Evolutionary conservation across 2,113 vertebrate species (phyloP).

Genomic region (Buteo buteo): DNA sequence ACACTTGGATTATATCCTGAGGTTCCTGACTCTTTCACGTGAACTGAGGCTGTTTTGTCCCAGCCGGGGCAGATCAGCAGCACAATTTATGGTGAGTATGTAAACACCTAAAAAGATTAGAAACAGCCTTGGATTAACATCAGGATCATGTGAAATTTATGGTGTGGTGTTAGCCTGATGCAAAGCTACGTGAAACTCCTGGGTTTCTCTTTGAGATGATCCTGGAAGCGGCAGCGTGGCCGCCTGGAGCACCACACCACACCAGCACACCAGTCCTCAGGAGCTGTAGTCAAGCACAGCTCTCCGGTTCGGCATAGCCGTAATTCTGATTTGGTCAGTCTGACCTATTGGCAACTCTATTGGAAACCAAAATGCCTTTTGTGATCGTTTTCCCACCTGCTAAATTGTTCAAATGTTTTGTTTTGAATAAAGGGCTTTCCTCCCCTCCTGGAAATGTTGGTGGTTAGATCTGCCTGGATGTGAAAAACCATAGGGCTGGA

Average conservation of each 20-base stretch:
- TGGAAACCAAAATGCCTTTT: not conserved
- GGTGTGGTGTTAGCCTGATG: not conserved
- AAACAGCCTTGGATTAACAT: not conserved
- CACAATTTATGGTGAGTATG: not conserved
- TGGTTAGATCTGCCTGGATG: not conserved
- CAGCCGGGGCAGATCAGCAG: not conserved
- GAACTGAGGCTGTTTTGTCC: not conserved
- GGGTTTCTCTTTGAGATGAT: not conserved
- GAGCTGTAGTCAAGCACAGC: not conserved
- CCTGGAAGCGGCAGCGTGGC: not conserved
- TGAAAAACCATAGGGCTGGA: not conserved
- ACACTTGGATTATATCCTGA: not conserved
- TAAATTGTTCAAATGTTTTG: not conserved
- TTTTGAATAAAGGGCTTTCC: not conserved
- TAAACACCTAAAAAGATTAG: not conserved
- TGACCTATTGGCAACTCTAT: not conserved
- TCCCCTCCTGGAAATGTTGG: not conserved
- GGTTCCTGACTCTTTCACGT: not conserved
- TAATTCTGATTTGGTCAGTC: not conserved
- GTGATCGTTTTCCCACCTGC: not conserved
- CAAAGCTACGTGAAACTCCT: not conserved
- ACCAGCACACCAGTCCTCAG: rapidly evolving
- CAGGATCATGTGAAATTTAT: not conserved
- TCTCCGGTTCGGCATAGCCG: not conserved
- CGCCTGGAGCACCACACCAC: not conserved